Conservation (phyloP, 2,797 vertebrate species). For the Staurois parvus region DNA sequence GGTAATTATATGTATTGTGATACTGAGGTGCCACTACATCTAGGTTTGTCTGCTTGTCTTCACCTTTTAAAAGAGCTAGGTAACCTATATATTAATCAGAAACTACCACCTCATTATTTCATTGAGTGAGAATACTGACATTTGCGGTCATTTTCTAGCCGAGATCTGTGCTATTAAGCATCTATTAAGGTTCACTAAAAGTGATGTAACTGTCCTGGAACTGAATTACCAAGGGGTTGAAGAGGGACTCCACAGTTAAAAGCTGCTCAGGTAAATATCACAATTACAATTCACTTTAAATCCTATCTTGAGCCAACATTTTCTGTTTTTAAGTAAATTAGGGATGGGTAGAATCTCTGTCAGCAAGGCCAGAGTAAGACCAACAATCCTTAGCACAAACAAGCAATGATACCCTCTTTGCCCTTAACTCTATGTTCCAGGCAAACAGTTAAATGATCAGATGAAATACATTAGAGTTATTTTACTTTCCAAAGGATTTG, state of each 20-base stretch:
- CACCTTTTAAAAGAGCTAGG: neutral
- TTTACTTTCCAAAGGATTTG: no score
- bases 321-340: no score
- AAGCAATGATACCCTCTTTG: no score
- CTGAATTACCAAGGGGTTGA: neutral
- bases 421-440: no score
- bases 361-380: no score
- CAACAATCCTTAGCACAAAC: no score
- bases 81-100: neutral
- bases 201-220: neutral
- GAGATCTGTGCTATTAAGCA: neutral
- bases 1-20: conserved; percentile 3
- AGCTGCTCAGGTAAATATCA: neutral
- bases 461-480: no score
- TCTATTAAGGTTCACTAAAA: neutral
- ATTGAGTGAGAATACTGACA: neutral
- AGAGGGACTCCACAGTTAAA: neutral
- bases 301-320: neutral
- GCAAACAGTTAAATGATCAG: no score
- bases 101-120: neutral
- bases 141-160: neutral
- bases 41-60: neutral
- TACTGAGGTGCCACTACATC: neutral
- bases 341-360: no score
- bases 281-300: neutral